Evolutionary conservation across 2,797 vertebrate genomes (phyloP).

Genomic region (Psittacula derbiana): DNA sequence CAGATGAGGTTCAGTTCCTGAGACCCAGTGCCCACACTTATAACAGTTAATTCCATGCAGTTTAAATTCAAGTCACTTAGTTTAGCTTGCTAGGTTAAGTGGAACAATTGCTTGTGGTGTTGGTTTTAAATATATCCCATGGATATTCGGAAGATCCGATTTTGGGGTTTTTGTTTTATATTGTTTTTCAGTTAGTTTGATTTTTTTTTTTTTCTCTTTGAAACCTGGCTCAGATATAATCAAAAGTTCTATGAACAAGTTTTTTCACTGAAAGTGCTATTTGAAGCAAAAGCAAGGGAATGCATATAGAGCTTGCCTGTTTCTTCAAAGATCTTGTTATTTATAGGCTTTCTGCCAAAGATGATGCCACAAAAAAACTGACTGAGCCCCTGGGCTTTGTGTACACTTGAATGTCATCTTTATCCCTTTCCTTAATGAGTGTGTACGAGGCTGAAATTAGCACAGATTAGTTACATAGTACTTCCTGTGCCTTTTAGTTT

Average conservation of each 20-base stretch:
- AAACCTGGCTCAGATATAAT: background rate
- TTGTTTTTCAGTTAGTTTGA: background rate
- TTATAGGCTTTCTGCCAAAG: background rate
- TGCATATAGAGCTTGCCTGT: background rate
- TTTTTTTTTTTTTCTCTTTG: background rate
- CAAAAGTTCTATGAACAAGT: background rate
- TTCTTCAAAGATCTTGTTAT: background rate
- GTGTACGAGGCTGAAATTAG: background rate
- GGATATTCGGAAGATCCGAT: background rate
- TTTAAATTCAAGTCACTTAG: constrained; percentile 2
- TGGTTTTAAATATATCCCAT: background rate
- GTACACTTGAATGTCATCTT: background rate
- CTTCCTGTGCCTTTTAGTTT: background rate
- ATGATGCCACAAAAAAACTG: background rate
- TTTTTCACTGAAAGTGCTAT: background rate
- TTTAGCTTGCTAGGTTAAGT: background rate
- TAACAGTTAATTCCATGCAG: constrained; percentile 18
- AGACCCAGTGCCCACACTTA: background rate
- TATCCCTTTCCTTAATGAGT: background rate
- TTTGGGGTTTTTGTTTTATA: background rate
- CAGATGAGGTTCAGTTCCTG: background rate
- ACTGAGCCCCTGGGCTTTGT: background rate
- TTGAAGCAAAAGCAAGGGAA: background rate
- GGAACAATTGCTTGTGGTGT: background rate
- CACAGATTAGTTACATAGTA: background rate